Evolutionary conservation across 2,797 vertebrate species (phyloP).

Genomic region (Anabacerthia variegaticeps): DNA sequence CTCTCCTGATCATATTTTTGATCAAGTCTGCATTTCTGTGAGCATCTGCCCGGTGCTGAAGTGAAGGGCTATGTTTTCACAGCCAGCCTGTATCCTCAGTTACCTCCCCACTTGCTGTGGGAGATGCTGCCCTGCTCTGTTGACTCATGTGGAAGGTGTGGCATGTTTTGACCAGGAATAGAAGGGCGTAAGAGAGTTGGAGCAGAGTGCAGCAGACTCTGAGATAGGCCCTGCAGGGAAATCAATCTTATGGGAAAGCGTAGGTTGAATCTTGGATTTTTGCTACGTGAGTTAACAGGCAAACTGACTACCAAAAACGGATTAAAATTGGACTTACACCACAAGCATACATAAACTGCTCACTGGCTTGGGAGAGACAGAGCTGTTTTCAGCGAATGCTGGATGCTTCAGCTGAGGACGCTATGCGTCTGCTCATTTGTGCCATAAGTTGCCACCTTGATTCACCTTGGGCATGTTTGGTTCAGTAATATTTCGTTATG

Average conservation of each 20-base stretch:
- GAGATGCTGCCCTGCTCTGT: neutral
- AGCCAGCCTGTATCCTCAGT: neutral
- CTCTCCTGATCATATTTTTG: neutral
- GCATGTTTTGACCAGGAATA: slow-evolving; percentile 13
- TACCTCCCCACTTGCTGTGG: neutral
- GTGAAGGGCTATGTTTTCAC: neutral
- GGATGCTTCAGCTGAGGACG: neutral
- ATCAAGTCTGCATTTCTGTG: neutral
- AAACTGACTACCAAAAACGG: slow-evolving; percentile 12
- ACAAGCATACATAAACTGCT: neutral
- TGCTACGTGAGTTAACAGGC: neutral
- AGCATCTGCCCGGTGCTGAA: neutral
- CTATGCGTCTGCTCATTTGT: neutral
- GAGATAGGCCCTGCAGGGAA: slow-evolving; percentile 2
- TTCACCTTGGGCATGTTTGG: neutral
- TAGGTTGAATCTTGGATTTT: slow-evolving; percentile 41
- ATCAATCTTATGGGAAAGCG: neutral
- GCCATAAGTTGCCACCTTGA: neutral
- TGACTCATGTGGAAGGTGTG: slow-evolving; percentile 58
- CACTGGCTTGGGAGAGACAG: neutral
- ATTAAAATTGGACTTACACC: neutral
- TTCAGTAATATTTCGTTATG: neutral
- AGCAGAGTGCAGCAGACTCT: neutral
- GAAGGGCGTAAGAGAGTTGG: neutral
- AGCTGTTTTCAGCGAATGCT: neutral